These are phyloP conservation scores for Xylocopa sonorina DNA, from an alignment of 1,140 invertebrate species.

Conservation along the genomic window DNA sequence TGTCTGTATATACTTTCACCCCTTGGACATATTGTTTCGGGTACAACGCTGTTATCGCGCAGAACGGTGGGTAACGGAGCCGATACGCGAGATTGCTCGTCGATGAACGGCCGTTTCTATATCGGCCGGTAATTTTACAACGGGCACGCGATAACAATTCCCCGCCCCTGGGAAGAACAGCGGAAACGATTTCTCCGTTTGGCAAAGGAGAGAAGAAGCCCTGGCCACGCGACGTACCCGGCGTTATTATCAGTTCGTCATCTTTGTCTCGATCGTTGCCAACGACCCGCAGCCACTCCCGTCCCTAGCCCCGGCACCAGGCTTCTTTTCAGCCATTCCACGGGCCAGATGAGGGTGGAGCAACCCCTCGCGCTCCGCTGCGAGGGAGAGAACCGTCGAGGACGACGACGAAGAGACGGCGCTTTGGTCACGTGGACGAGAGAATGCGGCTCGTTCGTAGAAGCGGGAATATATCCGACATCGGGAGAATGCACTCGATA, in stretches of 20 bases:
- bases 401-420: conserved; percentile 18
- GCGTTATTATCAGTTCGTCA: conserved; percentile 58
- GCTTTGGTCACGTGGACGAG: conserved; percentile 48
- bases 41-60: conserved; percentile 16
- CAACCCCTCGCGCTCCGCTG: conserved; percentile 39
- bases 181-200: conserved; percentile 16
- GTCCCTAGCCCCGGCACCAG: not conserved
- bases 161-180: not conserved
- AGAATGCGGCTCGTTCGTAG: conserved; percentile 57
- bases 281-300: conserved; percentile 23
- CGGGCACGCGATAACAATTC: conserved; percentile 31
- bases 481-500: conserved; percentile 73
- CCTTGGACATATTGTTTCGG: conserved; percentile 13
- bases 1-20: too few relatives aligned
- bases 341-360: conserved; percentile 46
- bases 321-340: conserved; percentile 55
- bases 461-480: conserved; percentile 60
- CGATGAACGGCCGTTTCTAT: conserved; percentile 18
- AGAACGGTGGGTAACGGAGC: not conserved
- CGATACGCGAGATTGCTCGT: conserved; percentile 21
- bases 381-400: conserved; percentile 1
- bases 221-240: not conserved
- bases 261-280: conserved; percentile 47
- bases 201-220: not conserved
- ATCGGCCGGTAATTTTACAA: conserved; percentile 42